Conservation (phyloP, 1,140 invertebrate species). For the Oncopodura yosiiana region DNA sequence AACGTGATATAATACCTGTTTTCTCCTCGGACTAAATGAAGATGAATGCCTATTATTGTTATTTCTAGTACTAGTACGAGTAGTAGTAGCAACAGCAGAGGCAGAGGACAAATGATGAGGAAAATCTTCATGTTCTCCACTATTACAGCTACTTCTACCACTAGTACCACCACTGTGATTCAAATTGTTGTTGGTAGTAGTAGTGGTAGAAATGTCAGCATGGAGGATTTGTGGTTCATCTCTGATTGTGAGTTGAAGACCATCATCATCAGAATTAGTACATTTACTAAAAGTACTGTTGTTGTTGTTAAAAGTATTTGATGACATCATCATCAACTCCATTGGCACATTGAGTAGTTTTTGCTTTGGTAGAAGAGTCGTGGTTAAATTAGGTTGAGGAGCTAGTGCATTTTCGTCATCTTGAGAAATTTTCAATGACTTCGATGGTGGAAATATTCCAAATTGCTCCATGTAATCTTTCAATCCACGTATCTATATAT, state of each 20-base stretch:
- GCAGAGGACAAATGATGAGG: not conserved
- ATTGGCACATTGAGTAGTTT: no score
- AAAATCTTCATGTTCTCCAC: no score
- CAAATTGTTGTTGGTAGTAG: constrained; percentile 1
- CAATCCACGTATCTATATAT: constrained; percentile 20
- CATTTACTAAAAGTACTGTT: no score
- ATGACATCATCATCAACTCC: no score
- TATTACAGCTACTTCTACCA: no score
- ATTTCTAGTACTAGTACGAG: not conserved
- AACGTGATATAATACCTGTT: constrained; percentile 17
- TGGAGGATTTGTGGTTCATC: constrained; percentile 21
- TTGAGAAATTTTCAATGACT: no score
- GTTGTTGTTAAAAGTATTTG: no score
- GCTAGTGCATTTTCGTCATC: no score
- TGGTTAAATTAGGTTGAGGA: no score
- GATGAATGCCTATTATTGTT: not conserved
- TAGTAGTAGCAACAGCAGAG: not conserved
- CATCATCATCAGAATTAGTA: no score
- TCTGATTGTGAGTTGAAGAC: not conserved
- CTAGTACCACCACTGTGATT: constrained; percentile 1
- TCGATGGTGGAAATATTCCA: not conserved
- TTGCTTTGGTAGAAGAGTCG: no score
- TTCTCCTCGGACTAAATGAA: constrained; percentile 12
- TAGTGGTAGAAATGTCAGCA: not conserved
- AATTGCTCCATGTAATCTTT: constrained; percentile 18